A percentile compares a stretch with the other conserved stretches of the same genome.
phyloP scores from a whole-genome alignment of 64 coral and sea anemone species.

The Actinia tenebrosa region DNA sequence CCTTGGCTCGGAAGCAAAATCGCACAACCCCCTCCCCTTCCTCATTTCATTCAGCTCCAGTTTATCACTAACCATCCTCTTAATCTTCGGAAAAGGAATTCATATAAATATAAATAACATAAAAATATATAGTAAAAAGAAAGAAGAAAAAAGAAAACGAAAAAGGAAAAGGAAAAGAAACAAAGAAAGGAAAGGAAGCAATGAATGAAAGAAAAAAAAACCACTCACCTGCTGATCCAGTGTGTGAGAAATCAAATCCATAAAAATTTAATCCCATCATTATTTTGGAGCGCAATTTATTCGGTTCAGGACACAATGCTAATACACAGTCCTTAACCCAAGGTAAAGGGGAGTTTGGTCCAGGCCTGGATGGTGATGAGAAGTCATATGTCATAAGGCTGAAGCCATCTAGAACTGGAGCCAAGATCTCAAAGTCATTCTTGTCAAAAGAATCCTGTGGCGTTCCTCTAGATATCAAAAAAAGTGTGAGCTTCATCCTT shows the following conservation, averaged over 20 bases:
- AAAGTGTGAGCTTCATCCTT: too few relatives aligned
- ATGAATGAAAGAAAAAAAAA: not conserved
- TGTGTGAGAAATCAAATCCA: constrained; percentile 79
- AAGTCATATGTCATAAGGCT: constrained; percentile 99
- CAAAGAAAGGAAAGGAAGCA: not conserved
- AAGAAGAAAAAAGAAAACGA: not conserved
- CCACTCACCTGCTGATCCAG: constrained; percentile 66
- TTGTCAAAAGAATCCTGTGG: constrained; percentile 55
- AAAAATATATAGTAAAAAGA: not conserved
- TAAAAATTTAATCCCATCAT: constrained; percentile 96
- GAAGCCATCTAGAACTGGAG: constrained; percentile 95
- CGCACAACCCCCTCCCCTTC: too few relatives aligned
- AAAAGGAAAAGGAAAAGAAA: too few relatives aligned
- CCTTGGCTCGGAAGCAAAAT: too few relatives aligned
- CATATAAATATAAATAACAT: not conserved
- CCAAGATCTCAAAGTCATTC: constrained; percentile 90
- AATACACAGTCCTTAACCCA: constrained; percentile 85
- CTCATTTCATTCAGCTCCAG: too few relatives aligned
- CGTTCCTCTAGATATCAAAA: constrained; percentile 23
- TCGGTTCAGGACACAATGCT: constrained; percentile 65
- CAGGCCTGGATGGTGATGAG: constrained; percentile 67
- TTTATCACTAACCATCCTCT: too few relatives aligned
- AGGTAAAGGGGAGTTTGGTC: constrained; percentile 75
- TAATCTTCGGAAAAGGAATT: too few relatives aligned
- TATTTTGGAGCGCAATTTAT: constrained; percentile 74